Evolutionary conservation across 2,797 vertebrate species (phyloP), one percentile per base, ranked within the genome.

Genomic region (Chloroceryle inda): DNA sequence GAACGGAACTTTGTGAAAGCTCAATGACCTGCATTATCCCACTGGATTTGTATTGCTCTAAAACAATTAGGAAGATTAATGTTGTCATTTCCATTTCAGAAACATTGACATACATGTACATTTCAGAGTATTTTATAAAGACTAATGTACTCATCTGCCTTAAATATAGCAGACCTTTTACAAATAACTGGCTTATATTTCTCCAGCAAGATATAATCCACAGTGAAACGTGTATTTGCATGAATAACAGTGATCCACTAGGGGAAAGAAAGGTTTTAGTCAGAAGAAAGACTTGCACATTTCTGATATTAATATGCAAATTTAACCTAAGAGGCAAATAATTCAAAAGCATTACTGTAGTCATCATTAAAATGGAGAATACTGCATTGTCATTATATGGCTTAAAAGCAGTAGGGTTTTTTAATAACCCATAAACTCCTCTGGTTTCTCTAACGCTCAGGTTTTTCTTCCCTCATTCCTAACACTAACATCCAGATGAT

Each of bases 51-150:
- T 90, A 82, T 20, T 75, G 19, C 45, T 92, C 24, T 81, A 45
- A 91, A 95, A 89, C 29, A 68, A 72, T 94, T 64, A 80, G 22
- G 38, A 85, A 95, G 91, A 94, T 88, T 92, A 95, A 85, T 13
- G 6, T n/a, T 64, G 27, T 55, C 38, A 44, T 84, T 6, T 76
- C 29, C 27, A 62, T 78, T 89, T 91, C 68, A 85, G 45, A 53
- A 75, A 50, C 77, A 83, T 64, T 92, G 66, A 50, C 33, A 88
- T 47, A 59, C 27, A 27, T 0, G 1, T 15, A 66, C 22, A n/a
- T 67, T 91, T 87, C 27, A 67, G 71, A 89, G 37, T 61, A 89
- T 75, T 94, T 96, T 53, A 89, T 64, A 75, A 85, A 77, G 72
- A 72, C 49, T 94, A 82, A 75, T 4, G 1, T 13, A 94, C 35